These are phyloP conservation scores for Clanis bilineata DNA, from an alignment of 2,888 invertebrate species.

Conservation along the genomic window DNA sequence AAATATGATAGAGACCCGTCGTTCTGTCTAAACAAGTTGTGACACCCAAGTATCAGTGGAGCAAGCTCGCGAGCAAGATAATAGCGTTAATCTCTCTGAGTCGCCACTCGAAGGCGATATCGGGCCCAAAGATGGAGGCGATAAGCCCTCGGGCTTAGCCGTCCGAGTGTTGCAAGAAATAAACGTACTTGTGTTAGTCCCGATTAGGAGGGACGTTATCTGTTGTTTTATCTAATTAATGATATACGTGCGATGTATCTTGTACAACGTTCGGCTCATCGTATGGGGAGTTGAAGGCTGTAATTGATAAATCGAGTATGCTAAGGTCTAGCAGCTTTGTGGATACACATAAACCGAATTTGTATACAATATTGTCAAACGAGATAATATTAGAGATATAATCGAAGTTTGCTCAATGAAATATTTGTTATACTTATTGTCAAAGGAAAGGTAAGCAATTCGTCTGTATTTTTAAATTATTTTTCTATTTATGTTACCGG, in stretches of 20 bases:
- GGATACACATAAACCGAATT: too few species aligned
- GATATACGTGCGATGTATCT: constrained; percentile 1
- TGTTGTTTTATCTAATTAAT: constrained; percentile 17
- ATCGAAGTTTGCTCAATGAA: too few species aligned
- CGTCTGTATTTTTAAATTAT: too few species aligned
- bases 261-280: background rate
- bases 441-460: too few species aligned
- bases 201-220: constrained; percentile 19
- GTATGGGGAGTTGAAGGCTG: background rate
- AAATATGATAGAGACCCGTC: constrained; percentile 29
- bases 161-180: constrained; percentile 37
- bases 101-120: constrained; percentile 51
- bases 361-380: too few species aligned
- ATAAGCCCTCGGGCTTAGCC: constrained; percentile 58
- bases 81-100: constrained; percentile 61
- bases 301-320: background rate
- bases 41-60: constrained; percentile 53
- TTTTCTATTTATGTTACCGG: too few species aligned
- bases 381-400: too few species aligned
- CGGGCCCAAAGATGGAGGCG: constrained; percentile 52
- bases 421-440: too few species aligned
- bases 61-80: constrained; percentile 60
- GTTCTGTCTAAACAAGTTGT: constrained; percentile 47
- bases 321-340: too few species aligned
- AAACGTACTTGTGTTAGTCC: constrained; percentile 23